Evolutionary conservation across 2,797 vertebrate genomes (phyloP).

Genomic region (Brachyalestes nurse): DNA sequence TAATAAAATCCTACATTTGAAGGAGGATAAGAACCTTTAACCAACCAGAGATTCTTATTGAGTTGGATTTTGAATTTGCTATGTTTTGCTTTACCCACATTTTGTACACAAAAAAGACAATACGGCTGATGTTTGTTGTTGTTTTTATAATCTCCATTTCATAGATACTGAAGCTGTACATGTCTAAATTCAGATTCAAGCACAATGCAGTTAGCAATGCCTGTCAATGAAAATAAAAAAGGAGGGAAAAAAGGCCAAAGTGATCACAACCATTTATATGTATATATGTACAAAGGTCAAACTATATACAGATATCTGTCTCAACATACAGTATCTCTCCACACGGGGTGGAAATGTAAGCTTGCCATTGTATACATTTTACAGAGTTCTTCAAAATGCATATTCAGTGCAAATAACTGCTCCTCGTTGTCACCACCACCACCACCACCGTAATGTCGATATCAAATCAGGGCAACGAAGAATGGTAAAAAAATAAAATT

Average conservation of each 20-base stretch:
- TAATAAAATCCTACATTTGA: background rate
- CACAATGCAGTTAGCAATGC: slow-evolving; percentile 80
- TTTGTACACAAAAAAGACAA: slow-evolving; percentile 16
- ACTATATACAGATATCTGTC: slow-evolving; percentile 76
- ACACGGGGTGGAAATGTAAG: slow-evolving; percentile 64
- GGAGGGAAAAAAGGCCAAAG: slow-evolving; percentile 74
- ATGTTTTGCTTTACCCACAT: background rate
- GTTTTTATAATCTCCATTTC: slow-evolving; percentile 86
- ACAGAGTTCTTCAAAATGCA: slow-evolving; percentile 69
- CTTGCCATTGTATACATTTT: slow-evolving; percentile 65
- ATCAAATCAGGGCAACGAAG: slow-evolving; percentile 74
- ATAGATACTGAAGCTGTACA: slow-evolving; percentile 83
- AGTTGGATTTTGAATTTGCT: background rate
- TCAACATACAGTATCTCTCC: slow-evolving; percentile 62
- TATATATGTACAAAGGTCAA: slow-evolving; percentile 81
- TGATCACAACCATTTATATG: slow-evolving; percentile 78
- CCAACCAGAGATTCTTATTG: background rate
- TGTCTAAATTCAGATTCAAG: slow-evolving; percentile 83
- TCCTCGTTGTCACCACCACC: slow-evolving; percentile 64
- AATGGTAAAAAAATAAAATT: slow-evolving; percentile 69
- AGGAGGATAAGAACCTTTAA: background rate
- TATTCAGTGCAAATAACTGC: slow-evolving; percentile 70
- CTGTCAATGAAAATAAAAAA: slow-evolving; percentile 74
- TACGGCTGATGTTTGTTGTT: slow-evolving; percentile 66
- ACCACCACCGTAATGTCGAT: slow-evolving; percentile 65